Conservation (phyloP, 2,113 vertebrate species). For the Aspiorhynchus laticeps region DNA sequence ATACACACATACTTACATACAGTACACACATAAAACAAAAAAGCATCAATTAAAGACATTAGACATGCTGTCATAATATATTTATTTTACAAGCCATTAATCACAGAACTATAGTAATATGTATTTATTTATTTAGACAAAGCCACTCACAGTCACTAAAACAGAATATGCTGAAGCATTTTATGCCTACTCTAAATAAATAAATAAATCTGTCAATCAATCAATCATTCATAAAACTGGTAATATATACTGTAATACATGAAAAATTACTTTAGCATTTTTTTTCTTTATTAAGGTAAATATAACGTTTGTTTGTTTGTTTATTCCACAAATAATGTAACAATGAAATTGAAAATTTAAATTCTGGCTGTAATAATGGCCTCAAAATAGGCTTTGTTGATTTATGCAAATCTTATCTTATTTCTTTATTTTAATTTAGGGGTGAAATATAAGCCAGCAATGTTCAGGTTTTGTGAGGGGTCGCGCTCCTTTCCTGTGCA, state of each 20-base stretch:
- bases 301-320: neutral
- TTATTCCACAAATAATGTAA: neutral
- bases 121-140: neutral
- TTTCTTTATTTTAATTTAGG: neutral
- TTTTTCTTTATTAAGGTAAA: neutral
- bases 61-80: neutral
- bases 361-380: neutral
- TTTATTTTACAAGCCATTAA: too few species aligned
- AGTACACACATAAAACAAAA: neutral
- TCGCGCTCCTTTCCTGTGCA: neutral
- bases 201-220: neutral
- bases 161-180: neutral
- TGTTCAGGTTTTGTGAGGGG: neutral
- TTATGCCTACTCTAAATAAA: neutral
- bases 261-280: neutral
- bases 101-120: too few species aligned
- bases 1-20: too few species aligned
- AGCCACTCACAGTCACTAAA: neutral
- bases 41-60: neutral
- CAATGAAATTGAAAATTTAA: too few species aligned
- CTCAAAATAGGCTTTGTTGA: neutral
- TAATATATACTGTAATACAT: neutral
- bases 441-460: neutral
- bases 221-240: too few species aligned
- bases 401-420: neutral